phyloP scores from a whole-genome alignment of 1,140 invertebrate genomes.

The Patella vulgata region DNA sequence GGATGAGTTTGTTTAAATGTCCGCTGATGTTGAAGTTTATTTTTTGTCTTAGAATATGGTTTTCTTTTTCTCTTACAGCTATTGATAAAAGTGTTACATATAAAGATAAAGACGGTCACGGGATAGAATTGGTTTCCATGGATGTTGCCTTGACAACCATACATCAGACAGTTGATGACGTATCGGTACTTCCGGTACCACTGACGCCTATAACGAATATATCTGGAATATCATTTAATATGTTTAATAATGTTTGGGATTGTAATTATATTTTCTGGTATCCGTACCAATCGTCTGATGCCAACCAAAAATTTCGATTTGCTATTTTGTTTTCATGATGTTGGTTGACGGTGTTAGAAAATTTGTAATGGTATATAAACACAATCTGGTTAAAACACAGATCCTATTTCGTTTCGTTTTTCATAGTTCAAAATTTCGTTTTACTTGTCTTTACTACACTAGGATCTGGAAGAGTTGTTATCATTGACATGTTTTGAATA shows the following conservation, averaged over 20 bases:
- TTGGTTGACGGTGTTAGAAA: too few relatives aligned
- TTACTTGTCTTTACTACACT: too few relatives aligned
- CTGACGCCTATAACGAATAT: slow-evolving; percentile 40
- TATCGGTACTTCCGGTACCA: slow-evolving; percentile 45
- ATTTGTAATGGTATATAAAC: too few relatives aligned
- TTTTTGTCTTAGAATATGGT: too few relatives aligned
- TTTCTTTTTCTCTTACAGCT: slow-evolving; percentile 39
- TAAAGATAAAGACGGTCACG: slow-evolving; percentile 15
- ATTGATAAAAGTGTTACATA: slow-evolving; percentile 42
- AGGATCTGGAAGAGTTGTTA: too few relatives aligned
- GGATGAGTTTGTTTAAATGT: too few relatives aligned
- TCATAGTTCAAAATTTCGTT: too few relatives aligned
- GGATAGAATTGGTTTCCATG: slow-evolving; percentile 34
- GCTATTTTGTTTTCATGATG: slow-evolving; percentile 13
- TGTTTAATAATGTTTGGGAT: slow-evolving; percentile 57
- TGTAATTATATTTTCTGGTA: slow-evolving; percentile 58
- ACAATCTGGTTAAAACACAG: too few relatives aligned
- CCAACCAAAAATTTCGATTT: slow-evolving; percentile 40
- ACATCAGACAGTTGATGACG: background rate
- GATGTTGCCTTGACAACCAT: slow-evolving; percentile 39
- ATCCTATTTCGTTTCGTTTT: too few relatives aligned
- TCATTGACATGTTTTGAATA: too few relatives aligned
- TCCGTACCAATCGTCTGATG: slow-evolving; percentile 39
- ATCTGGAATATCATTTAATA: slow-evolving; percentile 43
- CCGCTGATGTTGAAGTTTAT: too few relatives aligned